Percentiles rank a stretch among this genome's conserved stretches.
Conservation (phyloP, 2,888 invertebrate genomes). For the Stenotaenia linearis region DNA sequence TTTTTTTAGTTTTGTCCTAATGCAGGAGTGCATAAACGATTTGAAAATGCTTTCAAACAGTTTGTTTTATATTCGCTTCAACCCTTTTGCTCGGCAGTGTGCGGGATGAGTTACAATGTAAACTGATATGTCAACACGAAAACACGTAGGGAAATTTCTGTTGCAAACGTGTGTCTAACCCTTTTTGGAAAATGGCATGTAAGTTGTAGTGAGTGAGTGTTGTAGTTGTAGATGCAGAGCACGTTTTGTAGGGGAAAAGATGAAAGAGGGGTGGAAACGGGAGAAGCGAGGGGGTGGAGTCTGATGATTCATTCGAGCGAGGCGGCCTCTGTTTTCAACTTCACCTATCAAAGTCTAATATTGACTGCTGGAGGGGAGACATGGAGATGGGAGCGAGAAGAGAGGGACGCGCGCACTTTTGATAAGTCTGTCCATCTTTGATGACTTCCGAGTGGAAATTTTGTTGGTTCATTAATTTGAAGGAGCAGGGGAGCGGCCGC, state of each 20-base stretch:
- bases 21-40: not conserved
- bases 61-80: not conserved
- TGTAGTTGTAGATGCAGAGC: conserved; percentile 17
- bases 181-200: conserved; percentile 12
- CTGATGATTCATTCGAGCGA: conserved; percentile 20
- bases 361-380: conserved; percentile 8
- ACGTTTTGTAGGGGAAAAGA: conserved; percentile 22
- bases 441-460: conserved; percentile 26
- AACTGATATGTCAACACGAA: conserved; percentile 6
- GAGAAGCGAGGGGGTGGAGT: conserved; percentile 24
- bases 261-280: conserved; percentile 26
- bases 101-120: not conserved
- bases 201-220: conserved; percentile 17
- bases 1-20: not conserved
- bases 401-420: not conserved
- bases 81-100: not conserved
- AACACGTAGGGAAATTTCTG: conserved; percentile 14
- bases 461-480: conserved; percentile 23
- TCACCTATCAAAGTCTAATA: conserved; percentile 24
- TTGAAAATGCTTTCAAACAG: conserved; percentile 5
- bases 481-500: conserved; percentile 1
- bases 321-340: conserved; percentile 26
- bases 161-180: not conserved
- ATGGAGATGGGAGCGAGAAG: not conserved
- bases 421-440: conserved; percentile 26